A percentile compares a stretch with the other conserved stretches of the same genome.
Conservation (phyloP, 2,113 vertebrate genomes). For the Athene noctua region DNA sequence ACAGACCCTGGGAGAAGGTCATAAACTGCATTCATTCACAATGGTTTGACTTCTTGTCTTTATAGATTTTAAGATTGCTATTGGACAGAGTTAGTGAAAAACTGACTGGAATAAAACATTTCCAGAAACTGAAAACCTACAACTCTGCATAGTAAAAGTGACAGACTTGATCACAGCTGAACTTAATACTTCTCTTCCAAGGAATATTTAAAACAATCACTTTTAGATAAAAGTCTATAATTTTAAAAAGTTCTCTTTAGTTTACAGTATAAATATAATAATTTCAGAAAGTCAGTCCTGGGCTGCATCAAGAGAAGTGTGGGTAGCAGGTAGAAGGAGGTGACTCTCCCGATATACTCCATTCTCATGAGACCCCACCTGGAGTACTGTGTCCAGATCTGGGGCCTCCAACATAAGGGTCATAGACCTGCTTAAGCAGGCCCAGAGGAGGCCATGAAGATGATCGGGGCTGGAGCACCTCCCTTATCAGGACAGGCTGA, state of each 20-base stretch:
- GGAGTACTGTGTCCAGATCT: not conserved
- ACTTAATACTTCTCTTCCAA: not conserved
- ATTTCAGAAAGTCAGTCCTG: not conserved
- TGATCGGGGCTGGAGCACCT: not conserved
- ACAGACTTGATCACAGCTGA: not conserved
- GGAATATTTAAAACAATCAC: not conserved
- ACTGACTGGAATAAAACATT: not conserved
- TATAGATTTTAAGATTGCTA: not conserved
- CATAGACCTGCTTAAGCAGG: fast-evolving
- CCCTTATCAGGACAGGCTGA: not conserved
- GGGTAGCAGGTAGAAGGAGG: not conserved
- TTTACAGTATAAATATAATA: not conserved
- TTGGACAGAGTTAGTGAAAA: not conserved
- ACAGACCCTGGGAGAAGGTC: not conserved
- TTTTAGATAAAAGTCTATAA: not conserved
- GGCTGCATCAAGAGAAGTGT: not conserved
- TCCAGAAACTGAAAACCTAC: not conserved
- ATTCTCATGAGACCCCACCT: not conserved
- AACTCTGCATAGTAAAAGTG: not conserved
- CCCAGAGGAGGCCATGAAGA: not conserved
- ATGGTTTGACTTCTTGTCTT: not conserved
- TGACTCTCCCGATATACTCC: not conserved
- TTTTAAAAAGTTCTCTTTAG: not conserved
- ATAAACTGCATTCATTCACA: not conserved
- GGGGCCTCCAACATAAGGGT: not conserved